Base-by-base conservation (phyloP, 92 coral and sea anemone genomes). In the Parazoanthus darwini region DNA sequence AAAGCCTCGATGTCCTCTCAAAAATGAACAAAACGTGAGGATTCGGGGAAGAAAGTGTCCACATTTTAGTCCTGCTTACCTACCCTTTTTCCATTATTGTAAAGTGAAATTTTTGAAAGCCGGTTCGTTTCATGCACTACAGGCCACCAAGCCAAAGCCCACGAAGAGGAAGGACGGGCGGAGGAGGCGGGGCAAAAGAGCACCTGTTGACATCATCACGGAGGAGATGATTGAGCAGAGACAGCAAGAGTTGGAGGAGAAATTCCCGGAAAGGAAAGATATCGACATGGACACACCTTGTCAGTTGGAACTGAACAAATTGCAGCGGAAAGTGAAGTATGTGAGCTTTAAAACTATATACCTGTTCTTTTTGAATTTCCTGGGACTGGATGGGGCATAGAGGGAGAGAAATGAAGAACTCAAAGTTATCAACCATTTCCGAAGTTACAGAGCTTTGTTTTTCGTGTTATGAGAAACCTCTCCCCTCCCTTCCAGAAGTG, bases 251-350 rank as follows among this genome's bases (percentile, higher is more conserved):
- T 91, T 96, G 38, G 97, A 96, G 50, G 95, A 96, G 80, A 96
- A 93, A 82, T 96, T 96, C 79, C 99, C 99, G 2, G 99, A 96
- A 86, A 95, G 99, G 76, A 93, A 91, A 87, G 98, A 96, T 66
- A 88, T 96, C n/a, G 99, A 94, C 33, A 79, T 93, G 7, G 99
- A 96, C 86, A 96, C 98, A 2, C 98, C 98, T 8, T 96, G 98
- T 83, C 98, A 96, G 77, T 75, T 96, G 85, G 99, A 96, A 51
- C 81, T 96, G 82, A 80, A 88, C 88, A 95, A 92, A 88, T 71
- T 96, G 35, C 96, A 92, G 86, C 95, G 99, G n/a, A 93, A 93
- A 92, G 98, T 96, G 89, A 96, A 95, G 99, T 96, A 91, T 13
- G 98, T 25, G 22, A 35, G 44, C 38, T 80, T 26, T 63, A n/a